Base-by-base conservation (phyloP, 2,888 invertebrate species). In the Abscondita cerata region DNA sequence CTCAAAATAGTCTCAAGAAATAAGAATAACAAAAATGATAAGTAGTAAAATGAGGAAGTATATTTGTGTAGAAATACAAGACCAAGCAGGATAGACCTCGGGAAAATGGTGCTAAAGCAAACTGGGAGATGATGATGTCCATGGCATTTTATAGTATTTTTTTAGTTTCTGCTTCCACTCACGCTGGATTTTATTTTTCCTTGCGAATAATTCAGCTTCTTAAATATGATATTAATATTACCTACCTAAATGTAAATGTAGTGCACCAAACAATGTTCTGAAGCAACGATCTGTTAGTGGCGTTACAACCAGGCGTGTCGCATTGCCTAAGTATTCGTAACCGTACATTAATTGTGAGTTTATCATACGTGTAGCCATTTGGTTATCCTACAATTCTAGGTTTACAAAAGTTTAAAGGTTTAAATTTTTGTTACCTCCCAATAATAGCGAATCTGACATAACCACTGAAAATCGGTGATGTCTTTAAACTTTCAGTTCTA, bases 261-360 rank as follows among this genome's bases (percentile, higher is more conserved):
- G 81, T 0, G 96, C 96, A 1, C 96, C 95, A 76, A 97, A 95
- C 33, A 97, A 82, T 0, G 97, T 97, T 51, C 96, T 87, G 79
- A 95, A 96, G 78, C 93, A 94, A 44, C 96, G 86, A 81, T 97
- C 96, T 0, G 97, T 97, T 62, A 97, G 83, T 0, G 97, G 96
- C 0, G 97, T 97, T 60, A 97, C 94, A 3, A 97, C 96, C 13
- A 97, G 83, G 13, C 96, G 86, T 0, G 90, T 85, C 0, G 92
- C 90, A 76, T 96, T 96, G 1, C 96, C 97, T 53, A 98, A 85
- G 80, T 97, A 98, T 81, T 98, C 97, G 77, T 96, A 96, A 1
- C 96, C 96, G 80, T 98, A 97, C 79, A 86, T 87, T 54, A 96
- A 83, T 19, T 87, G 87, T 0, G 95, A 94, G 77, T 96, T 96